Percentiles rank a stretch among this genome's conserved stretches.
Conservation (phyloP, 2,888 invertebrate genomes). For the Drosophila cognata region DNA sequence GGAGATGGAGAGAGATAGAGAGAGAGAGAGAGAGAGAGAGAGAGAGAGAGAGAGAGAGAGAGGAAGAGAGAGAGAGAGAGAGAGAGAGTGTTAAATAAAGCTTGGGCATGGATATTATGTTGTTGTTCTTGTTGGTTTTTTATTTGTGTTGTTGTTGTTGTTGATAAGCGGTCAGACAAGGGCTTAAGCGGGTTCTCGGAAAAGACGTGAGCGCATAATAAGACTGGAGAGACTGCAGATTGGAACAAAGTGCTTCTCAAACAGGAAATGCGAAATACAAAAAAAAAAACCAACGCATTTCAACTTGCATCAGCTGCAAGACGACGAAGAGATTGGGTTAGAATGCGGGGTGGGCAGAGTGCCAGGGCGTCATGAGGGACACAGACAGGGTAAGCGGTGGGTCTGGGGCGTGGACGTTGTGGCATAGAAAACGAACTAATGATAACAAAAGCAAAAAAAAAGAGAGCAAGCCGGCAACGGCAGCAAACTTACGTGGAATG, state of each 20-base stretch:
- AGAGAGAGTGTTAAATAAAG: conserved; percentile 68
- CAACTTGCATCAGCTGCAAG: conserved; percentile 16
- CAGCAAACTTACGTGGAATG: conserved; percentile 90
- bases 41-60: conserved; percentile 39
- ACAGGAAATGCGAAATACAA: conserved; percentile 68
- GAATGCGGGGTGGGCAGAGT: not conserved
- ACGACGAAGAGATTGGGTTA: not conserved
- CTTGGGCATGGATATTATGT: conserved; percentile 56
- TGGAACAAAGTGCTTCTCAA: conserved; percentile 6
- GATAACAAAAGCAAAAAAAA: conserved; percentile 24
- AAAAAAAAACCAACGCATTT: conserved; percentile 24
- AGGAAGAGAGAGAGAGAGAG: conserved; percentile 31
- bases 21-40: conserved; percentile 19
- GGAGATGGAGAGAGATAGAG: conserved; percentile 4
- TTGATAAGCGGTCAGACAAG: conserved; percentile 59
- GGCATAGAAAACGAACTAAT: conserved; percentile 34
- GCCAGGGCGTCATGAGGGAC: not conserved
- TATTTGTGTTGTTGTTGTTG: conserved; percentile 29
- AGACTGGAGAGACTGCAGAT: conserved; percentile 7
- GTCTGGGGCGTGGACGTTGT: not conserved
- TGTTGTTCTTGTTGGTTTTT: conserved; percentile 23
- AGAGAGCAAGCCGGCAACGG: not conserved
- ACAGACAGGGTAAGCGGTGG: not conserved
- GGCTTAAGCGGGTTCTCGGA: conserved; percentile 57
- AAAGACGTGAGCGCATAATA: conserved; percentile 56